phyloP scores from a whole-genome alignment of 1,140 invertebrate genomes.

The Tigriopus japonicus region DNA sequence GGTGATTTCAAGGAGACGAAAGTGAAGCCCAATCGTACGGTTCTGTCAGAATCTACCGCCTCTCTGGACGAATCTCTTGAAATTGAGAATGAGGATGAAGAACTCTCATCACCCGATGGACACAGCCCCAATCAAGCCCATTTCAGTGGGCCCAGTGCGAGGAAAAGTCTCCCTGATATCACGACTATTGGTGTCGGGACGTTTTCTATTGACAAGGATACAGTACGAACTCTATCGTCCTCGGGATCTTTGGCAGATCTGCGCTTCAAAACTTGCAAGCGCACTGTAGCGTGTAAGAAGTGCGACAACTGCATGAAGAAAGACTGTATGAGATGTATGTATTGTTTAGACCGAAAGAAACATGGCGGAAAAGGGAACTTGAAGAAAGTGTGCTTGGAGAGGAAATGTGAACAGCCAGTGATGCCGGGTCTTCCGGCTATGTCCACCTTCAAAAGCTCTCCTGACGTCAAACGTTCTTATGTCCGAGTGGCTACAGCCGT shows the following conservation, averaged over 20 bases:
- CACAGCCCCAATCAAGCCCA: too few species aligned
- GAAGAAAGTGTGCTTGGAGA: neutral
- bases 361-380: neutral
- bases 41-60: too few species aligned
- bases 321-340: neutral
- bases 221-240: neutral
- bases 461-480: too few species aligned
- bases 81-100: too few species aligned
- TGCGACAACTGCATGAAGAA: neutral
- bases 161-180: neutral
- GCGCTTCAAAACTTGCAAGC: neutral
- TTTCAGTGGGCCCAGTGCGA: neutral
- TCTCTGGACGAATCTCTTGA: too few species aligned
- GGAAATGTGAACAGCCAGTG: neutral
- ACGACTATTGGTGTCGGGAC: neutral
- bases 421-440: too few species aligned
- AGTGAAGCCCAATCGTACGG: too few species aligned
- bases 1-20: too few species aligned
- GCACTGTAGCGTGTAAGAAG: neutral
- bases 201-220: neutral
- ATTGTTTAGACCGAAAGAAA: neutral
- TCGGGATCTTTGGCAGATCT: too few species aligned
- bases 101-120: too few species aligned
- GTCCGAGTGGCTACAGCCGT: too few species aligned
- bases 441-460: too few species aligned